Conservation (phyloP, 2,113 vertebrate genomes). For the Nyctereutes procyonoides region DNA sequence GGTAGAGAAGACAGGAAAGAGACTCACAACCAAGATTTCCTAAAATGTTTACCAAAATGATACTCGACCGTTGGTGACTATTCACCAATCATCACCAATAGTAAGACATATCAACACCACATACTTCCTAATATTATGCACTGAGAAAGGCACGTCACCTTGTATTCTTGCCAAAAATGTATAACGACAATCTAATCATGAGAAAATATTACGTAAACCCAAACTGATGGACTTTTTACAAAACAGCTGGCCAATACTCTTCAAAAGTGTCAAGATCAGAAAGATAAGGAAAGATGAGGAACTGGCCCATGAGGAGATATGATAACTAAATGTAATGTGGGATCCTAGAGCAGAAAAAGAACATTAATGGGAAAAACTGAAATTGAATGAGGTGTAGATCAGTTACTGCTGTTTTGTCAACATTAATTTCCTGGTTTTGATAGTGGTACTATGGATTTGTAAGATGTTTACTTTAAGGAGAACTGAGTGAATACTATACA, state of each 20-base stretch:
- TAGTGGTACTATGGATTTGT: neutral
- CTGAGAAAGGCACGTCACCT: neutral
- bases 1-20: neutral
- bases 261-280: neutral
- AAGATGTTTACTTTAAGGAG: neutral
- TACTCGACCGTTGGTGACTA: neutral
- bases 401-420: neutral
- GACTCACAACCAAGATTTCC: neutral
- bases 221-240: neutral
- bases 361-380: neutral
- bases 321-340: neutral
- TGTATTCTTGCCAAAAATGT: neutral
- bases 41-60: neutral
- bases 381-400: neutral
- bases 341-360: neutral
- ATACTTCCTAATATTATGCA: neutral
- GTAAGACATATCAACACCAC: neutral
- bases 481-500: neutral
- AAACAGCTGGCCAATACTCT: neutral
- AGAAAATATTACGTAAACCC: constrained; percentile 15
- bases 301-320: neutral
- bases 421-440: neutral
- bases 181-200: neutral
- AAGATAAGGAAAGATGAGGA: neutral
- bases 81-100: neutral